Conservation (phyloP, 1,140 invertebrate species). For the Drosophila triauraria region DNA sequence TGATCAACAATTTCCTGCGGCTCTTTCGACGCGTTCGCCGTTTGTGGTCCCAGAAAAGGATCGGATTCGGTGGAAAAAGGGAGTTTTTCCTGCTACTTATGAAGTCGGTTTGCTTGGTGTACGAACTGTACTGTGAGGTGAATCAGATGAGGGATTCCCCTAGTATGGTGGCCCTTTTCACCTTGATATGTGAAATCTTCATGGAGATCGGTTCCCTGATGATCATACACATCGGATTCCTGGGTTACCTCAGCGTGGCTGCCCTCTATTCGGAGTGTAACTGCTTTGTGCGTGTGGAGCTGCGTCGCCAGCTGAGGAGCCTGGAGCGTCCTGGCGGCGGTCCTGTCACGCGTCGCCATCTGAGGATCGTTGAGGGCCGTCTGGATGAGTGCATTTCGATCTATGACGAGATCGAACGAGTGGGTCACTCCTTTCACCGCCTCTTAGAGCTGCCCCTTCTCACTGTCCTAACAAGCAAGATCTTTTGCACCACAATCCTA, state of each 20-base stretch:
- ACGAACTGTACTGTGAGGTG: slow-evolving; percentile 49
- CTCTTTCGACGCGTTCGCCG: slow-evolving; percentile 51
- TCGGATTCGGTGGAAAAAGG: slow-evolving; percentile 54
- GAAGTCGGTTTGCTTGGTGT: slow-evolving; percentile 46
- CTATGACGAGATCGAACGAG: slow-evolving; percentile 63
- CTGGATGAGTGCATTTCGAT: slow-evolving; percentile 64
- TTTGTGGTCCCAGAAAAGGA: slow-evolving; percentile 16
- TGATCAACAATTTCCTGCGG: slow-evolving; percentile 58
- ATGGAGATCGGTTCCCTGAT: slow-evolving; percentile 28
- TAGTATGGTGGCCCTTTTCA: background rate
- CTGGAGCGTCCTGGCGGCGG: slow-evolving; percentile 39
- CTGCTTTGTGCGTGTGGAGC: slow-evolving; percentile 49
- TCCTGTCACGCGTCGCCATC: slow-evolving; percentile 22
- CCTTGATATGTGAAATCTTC: slow-evolving; percentile 19
- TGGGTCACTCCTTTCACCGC: slow-evolving; percentile 40
- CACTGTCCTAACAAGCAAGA: slow-evolving; percentile 33
- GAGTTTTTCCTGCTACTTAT: slow-evolving; percentile 55
- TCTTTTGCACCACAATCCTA: slow-evolving; percentile 47
- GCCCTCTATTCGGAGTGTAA: slow-evolving; percentile 62
- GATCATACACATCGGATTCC: slow-evolving; percentile 60
- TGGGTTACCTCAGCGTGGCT: slow-evolving; percentile 65
- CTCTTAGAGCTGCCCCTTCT: slow-evolving; percentile 58
- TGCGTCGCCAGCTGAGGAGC: slow-evolving; percentile 57
- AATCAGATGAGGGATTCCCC: background rate
- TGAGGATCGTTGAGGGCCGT: slow-evolving; percentile 35